Base-by-base conservation (phyloP, 2,888 invertebrate genomes). In the Erpobdella octoculata region DNA sequence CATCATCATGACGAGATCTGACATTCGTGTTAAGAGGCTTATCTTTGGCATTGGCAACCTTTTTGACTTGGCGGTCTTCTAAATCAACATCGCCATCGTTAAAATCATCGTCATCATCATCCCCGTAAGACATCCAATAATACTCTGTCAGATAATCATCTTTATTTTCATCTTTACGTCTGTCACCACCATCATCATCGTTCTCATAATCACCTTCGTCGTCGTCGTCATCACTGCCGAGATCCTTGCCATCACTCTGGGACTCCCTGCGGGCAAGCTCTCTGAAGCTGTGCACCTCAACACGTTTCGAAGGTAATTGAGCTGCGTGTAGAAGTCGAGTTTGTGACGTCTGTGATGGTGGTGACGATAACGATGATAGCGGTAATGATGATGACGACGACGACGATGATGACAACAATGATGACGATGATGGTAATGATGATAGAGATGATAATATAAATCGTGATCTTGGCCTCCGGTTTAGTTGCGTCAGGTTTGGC, bases 181-280 rank as follows among this genome's bases (percentile, higher is more conserved):
- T 31, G n/a, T 28, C 62, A 9, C n/a, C 62, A 62, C 8, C 62
- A 6, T 62, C 31, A 62, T 62, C 35, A 62, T 62, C 5, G n/a
- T n/a, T n/a, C n/a, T n/a, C n/a, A n/a, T n/a, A n/a, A n/a, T n/a
- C n/a, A n/a, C n/a, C n/a, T n/a, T n/a, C n/a, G n/a, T n/a, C n/a
- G n/a, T n/a, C n/a, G n/a, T 58, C 58, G n/a, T 58, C 58, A 58
- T 12, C 46, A 41, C 46, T 41, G 18, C 12, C 46, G 12, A 41
- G 12, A 12, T 41, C 46, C 12, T 12, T 18, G 46, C 46, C 46
- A 41, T 18, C 12, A 41, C 46, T 12, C n/a, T n/a, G n/a, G n/a
- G n/a, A 15, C 59, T 59, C 9, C 12, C 25, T 18, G 25, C 59
- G 8, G 25, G 8, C 8, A 8, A 9, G 9, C 35, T n/a, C 35